phyloP scores from a whole-genome alignment of 2,888 invertebrate species.

The Sclerodermus sp. region DNA sequence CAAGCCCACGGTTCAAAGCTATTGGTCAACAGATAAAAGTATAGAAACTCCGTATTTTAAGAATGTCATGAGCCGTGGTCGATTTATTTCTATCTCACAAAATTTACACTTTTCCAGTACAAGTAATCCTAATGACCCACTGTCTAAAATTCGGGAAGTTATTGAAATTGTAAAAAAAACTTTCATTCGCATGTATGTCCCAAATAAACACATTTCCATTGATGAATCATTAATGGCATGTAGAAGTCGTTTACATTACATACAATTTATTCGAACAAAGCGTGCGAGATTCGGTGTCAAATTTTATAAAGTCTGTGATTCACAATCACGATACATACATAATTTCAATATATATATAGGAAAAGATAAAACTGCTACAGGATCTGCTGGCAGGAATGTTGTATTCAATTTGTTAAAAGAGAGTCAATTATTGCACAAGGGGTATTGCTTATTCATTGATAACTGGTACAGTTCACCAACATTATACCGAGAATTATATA shows the following conservation, averaged over 20 bases:
- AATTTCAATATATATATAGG: too few species aligned
- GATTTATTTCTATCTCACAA: constrained; percentile 8
- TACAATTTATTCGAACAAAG: constrained; percentile 1
- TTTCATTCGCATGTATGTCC: constrained; percentile 1
- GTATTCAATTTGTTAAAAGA: constrained; percentile 11
- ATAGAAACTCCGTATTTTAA: constrained; percentile 28
- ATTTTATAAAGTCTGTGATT: constrained; percentile 3
- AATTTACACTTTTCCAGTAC: constrained; percentile 20
- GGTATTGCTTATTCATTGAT: too few species aligned
- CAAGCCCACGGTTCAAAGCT: constrained; percentile 25
- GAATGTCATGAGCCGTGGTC: constrained; percentile 13
- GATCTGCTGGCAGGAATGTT: constrained; percentile 6
- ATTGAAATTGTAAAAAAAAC: constrained; percentile 15
- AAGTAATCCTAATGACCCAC: constrained; percentile 11
- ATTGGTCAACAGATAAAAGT: constrained; percentile 25
- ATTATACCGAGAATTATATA: constrained; percentile 17
- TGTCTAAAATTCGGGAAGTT: constrained; percentile 25
- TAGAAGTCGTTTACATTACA: neutral
- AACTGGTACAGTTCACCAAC: too few species aligned
- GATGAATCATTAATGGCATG: constrained; percentile 1
- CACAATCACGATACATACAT: too few species aligned
- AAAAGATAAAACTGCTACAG: too few species aligned
- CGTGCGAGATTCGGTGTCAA: neutral
- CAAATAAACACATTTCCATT: neutral
- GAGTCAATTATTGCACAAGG: too few species aligned